Percentiles rank a stretch among this genome's conserved stretches.
Conservation (phyloP, 2,888 invertebrate genomes). For the Didymodactylos carnosus region DNA sequence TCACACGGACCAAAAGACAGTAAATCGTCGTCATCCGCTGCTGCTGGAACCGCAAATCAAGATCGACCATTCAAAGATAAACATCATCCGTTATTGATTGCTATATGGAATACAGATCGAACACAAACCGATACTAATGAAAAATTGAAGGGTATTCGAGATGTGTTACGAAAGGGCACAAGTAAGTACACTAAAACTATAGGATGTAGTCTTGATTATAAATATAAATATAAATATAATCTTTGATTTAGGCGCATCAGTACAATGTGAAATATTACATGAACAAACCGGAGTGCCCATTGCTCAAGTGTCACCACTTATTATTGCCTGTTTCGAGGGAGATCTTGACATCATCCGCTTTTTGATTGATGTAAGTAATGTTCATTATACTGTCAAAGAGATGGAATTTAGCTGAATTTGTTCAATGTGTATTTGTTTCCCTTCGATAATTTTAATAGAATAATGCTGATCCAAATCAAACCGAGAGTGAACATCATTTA, state of each 20-base stretch:
- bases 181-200: too few species aligned
- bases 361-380: constrained; percentile 1
- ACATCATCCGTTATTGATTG: constrained; percentile 14
- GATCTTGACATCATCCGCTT: constrained; percentile 14
- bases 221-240: not conserved
- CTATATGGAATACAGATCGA: constrained; percentile 13
- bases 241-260: not conserved
- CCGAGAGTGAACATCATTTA: constrained; percentile 15
- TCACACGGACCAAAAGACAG: too few species aligned
- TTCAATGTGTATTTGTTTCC: not conserved
- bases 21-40: too few species aligned
- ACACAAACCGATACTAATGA: constrained; percentile 5
- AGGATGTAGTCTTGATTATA: too few species aligned
- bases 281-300: constrained; percentile 14
- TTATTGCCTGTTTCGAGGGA: constrained; percentile 16
- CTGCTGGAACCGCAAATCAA: too few species aligned
- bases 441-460: not conserved
- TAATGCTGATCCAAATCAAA: constrained; percentile 13
- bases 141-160: constrained; percentile 7
- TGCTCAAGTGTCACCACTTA: constrained; percentile 13
- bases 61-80: constrained; percentile 14
- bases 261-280: constrained; percentile 14
- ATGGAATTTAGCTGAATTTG: not conserved
- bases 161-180: constrained; percentile 6
- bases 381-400: not conserved